Evolutionary conservation across 2,113 vertebrate species (phyloP).

Genomic region (Otolemur garnettii): DNA sequence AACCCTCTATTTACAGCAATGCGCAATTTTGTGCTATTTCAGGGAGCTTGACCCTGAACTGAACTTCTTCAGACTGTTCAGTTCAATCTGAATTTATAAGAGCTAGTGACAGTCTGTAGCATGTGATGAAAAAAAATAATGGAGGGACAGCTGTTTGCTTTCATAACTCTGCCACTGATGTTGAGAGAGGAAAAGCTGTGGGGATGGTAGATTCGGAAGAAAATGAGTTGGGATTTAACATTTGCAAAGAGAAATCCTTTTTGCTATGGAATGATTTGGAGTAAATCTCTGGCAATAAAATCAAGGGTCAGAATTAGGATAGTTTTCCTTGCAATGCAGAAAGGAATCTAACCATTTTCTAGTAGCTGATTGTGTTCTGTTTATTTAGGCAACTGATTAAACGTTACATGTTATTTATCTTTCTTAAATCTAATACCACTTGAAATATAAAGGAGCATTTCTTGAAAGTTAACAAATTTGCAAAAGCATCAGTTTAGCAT

Average conservation of each 20-base stretch:
- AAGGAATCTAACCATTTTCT: background rate
- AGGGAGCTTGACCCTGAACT: slow-evolving; percentile 72
- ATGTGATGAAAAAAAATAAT: slow-evolving; percentile 13
- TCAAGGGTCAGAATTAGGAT: background rate
- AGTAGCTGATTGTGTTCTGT: background rate
- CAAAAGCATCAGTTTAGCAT: background rate
- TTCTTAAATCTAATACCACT: background rate
- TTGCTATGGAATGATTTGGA: background rate
- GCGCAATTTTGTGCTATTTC: slow-evolving; percentile 72
- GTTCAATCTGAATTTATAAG: slow-evolving; percentile 65
- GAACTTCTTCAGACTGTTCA: slow-evolving; percentile 68
- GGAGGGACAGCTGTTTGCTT: slow-evolving; percentile 59
- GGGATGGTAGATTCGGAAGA: background rate
- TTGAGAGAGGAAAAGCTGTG: background rate
- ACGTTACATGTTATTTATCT: background rate
- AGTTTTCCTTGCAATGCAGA: background rate
- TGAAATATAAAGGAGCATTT: background rate
- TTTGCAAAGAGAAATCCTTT: slow-evolving; percentile 39
- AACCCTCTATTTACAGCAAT: slow-evolving; percentile 63
- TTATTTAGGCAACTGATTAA: background rate
- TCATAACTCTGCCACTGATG: background rate
- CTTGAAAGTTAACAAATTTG: background rate
- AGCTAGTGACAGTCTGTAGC: slow-evolving; percentile 16
- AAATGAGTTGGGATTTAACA: slow-evolving; percentile 3
- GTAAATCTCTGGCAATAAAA: background rate